Evolutionary conservation across 2,797 vertebrate genomes (phyloP), one percentile per base, ranked within the genome.

Genomic region (Silurus aristotelis): DNA sequence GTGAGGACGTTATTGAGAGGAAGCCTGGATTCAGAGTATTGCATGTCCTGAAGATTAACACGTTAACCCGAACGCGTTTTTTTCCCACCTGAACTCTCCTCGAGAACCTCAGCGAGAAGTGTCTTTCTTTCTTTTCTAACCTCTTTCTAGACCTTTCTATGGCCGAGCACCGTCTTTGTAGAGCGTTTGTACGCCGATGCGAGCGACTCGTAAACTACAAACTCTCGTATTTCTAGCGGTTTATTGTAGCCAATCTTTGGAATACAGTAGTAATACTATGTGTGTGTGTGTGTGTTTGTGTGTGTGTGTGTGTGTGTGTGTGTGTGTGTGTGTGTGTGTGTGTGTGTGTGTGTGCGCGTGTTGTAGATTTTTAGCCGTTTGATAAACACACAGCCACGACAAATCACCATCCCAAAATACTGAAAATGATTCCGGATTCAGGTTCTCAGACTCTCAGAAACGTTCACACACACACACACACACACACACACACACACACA

Each of bases 81-180:
- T 80, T 84, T 84, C 84, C 85, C 88, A 87, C 38, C 82, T 89
- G 85, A 87, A 87, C 89, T 80, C 75, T 84, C 84, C 84, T 85
- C 92, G 91, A 92, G 89, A 91, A 94, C 90, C 92, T 93, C 91
- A 92, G 92, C 91, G 83, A 83, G 72, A 95, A 94, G 93, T 95
- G 93, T 94, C 93, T 95, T 95, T 93, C 93, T 95, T 95, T 93
- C 91, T 95, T 95, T 93, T 93, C 87, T 91, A 90, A 88, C 86
- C 85, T 92, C 91, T 95, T 94, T 94, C 89, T 92, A 94, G 90
- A 89, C 86, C 72, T 95, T 95, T 96, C 89, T 95, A 95, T 90
- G 90, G 89, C 90, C 63, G 22, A 77, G 91, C 71, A 82, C 87
- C 89, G 91, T 93, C 93, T 95, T 94, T 94, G 90, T 93, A 93